These are phyloP conservation scores for Saccostrea cuccullata DNA, from an alignment of 1,140 invertebrate genomes.

Conservation along the genomic window DNA sequence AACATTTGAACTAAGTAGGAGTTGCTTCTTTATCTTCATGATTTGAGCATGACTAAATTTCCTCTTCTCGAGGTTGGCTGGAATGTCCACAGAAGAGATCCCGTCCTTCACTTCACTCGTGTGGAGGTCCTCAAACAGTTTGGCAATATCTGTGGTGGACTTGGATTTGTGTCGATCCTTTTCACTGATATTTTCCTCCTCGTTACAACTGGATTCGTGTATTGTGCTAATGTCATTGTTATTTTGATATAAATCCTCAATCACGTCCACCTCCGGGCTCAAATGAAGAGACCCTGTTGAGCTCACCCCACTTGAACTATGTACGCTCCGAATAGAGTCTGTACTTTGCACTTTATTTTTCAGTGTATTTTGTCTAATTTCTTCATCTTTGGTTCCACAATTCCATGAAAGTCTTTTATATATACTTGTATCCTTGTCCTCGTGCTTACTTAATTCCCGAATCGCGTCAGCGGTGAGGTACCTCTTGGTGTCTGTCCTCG, in stretches of 20 bases:
- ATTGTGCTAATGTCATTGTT: conserved; percentile 58
- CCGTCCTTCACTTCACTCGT: conserved; percentile 77
- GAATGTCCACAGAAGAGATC: conserved; percentile 80
- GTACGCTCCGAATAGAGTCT: conserved; percentile 78
- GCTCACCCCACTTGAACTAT: conserved; percentile 81
- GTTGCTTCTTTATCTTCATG: conserved; percentile 79
- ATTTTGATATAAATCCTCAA: conserved; percentile 64
- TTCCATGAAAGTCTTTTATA: conserved; percentile 86
- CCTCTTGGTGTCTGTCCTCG: conserved; percentile 79
- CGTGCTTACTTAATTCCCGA: conserved; percentile 82
- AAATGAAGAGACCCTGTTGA: conserved; percentile 80
- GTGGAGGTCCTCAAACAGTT: conserved; percentile 65
- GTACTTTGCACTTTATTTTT: conserved; percentile 74
- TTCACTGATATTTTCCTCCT: conserved; percentile 56
- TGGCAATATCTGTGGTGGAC: conserved; percentile 73
- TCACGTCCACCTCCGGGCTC: conserved; percentile 77
- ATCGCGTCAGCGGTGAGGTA: conserved; percentile 85
- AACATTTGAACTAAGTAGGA: conserved; percentile 79
- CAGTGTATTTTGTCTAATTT: conserved; percentile 62
- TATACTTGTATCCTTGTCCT: conserved; percentile 81
- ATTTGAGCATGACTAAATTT: conserved; percentile 75
- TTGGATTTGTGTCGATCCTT: conserved; percentile 64
- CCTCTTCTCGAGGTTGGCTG: conserved; percentile 67
- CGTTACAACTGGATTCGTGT: conserved; percentile 46
- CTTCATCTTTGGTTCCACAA: conserved; percentile 78